Percentiles rank a stretch among this genome's conserved stretches.
Evolutionary conservation across 2,888 invertebrate genomes (phyloP).

Genomic region (Myathropa florea): DNA sequence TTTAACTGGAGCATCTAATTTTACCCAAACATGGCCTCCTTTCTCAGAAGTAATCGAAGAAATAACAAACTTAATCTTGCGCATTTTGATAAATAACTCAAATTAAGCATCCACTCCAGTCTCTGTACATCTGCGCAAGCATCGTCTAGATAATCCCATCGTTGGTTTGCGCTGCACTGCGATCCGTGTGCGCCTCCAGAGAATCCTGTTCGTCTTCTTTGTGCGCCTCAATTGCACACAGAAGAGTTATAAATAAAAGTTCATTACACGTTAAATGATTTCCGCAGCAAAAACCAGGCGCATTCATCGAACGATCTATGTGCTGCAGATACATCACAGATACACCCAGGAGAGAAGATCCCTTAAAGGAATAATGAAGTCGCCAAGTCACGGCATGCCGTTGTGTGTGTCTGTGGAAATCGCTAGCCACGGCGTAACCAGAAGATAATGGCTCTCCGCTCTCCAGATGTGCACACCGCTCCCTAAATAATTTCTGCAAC

Average conservation of each 20-base stretch:
- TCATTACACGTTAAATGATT: slow-evolving; percentile 68
- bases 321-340: slow-evolving; percentile 7
- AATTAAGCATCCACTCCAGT: slow-evolving; percentile 39
- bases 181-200: not conserved
- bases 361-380: slow-evolving; percentile 32
- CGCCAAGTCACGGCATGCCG: not conserved
- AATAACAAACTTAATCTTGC: slow-evolving; percentile 40
- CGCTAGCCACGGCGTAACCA: slow-evolving; percentile 11
- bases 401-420: not conserved
- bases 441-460: not conserved
- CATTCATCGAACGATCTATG: slow-evolving; percentile 14
- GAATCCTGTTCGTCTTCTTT: slow-evolving; percentile 36
- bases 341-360: not conserved
- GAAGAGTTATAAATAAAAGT: slow-evolving; percentile 66
- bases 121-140: slow-evolving; percentile 26
- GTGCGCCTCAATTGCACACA: slow-evolving; percentile 51
- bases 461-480: slow-evolving; percentile 46
- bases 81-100: slow-evolving; percentile 53
- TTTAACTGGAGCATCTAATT: not conserved
- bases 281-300: slow-evolving; percentile 10
- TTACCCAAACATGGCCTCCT: not conserved
- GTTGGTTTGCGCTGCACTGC: too few relatives aligned
- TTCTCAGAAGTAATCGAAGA: not conserved
- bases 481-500: slow-evolving; percentile 42
- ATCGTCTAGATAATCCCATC: slow-evolving; percentile 31